These are phyloP conservation scores for Tribolium freemani DNA, from an alignment of 2,888 invertebrate genomes.

Conservation along the genomic window DNA sequence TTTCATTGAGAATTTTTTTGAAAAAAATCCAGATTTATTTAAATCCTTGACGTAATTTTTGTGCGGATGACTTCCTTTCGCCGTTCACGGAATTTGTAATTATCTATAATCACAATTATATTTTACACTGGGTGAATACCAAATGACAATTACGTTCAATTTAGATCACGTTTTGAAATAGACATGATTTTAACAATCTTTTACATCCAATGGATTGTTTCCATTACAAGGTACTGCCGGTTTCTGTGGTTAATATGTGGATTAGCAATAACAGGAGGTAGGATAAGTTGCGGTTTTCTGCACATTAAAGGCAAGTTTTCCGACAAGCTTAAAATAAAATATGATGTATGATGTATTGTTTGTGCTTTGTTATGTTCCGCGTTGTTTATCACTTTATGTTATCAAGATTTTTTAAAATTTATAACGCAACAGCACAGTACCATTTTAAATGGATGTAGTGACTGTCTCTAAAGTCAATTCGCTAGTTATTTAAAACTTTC, in stretches of 20 bases:
- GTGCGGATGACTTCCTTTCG: slow-evolving; percentile 30
- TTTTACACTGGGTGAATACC: slow-evolving; percentile 21
- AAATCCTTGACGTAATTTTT: slow-evolving; percentile 35
- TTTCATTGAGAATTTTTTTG: background rate
- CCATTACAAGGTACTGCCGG: background rate
- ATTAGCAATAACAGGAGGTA: slow-evolving; percentile 8
- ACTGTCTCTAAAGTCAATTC: no score
- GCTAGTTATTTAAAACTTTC: no score
- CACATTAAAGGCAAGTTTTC: slow-evolving; percentile 30
- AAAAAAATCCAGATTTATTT: background rate
- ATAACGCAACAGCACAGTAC: no score
- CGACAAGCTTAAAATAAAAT: slow-evolving; percentile 27
- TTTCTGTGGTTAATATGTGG: slow-evolving; percentile 25
- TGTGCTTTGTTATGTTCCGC: background rate
- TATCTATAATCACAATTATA: slow-evolving; percentile 22
- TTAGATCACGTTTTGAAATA: slow-evolving; percentile 40
- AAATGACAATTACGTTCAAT: slow-evolving; percentile 23
- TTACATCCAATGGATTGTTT: slow-evolving; percentile 19
- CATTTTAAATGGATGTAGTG: no score
- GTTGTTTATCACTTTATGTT: background rate
- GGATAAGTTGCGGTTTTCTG: slow-evolving; percentile 16
- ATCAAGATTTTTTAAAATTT: no score
- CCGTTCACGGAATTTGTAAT: slow-evolving; percentile 32
- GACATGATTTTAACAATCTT: slow-evolving; percentile 29
- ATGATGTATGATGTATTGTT: slow-evolving; percentile 2